These are phyloP conservation scores for Corynorhinus townsendii DNA, from an alignment of 2,113 vertebrate species.

Conservation along the genomic window DNA sequence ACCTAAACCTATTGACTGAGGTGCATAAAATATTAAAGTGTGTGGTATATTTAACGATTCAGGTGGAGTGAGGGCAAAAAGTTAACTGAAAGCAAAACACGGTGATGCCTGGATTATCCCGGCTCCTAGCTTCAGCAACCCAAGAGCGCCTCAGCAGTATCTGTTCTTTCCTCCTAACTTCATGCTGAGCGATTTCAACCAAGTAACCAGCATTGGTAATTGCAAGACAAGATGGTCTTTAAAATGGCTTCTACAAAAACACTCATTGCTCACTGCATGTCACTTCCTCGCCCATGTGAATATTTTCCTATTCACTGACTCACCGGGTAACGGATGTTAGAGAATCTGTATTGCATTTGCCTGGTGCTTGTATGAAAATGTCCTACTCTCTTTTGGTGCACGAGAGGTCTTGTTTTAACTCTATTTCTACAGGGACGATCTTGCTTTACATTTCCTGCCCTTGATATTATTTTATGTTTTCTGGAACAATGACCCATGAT, in stretches of 20 bases:
- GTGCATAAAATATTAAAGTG: neutral
- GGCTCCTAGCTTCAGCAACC: neutral
- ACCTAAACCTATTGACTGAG: neutral
- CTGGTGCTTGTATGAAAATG: neutral
- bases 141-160: neutral
- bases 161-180: neutral
- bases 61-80: neutral
- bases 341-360: neutral
- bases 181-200: neutral
- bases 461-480: neutral
- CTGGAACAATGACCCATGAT: neutral
- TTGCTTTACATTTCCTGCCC: constrained; percentile 23
- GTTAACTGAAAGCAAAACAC: neutral
- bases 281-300: neutral
- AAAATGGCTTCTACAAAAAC: neutral
- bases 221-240: constrained; percentile 7
- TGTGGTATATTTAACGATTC: neutral
- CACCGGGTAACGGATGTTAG: neutral
- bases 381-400: neutral
- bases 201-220: neutral
- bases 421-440: neutral
- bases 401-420: neutral
- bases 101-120: neutral
- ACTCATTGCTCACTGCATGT: neutral
- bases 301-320: neutral